phyloP scores from a whole-genome alignment of 2,113 vertebrate genomes.

The Coptodon rendalli region DNA sequence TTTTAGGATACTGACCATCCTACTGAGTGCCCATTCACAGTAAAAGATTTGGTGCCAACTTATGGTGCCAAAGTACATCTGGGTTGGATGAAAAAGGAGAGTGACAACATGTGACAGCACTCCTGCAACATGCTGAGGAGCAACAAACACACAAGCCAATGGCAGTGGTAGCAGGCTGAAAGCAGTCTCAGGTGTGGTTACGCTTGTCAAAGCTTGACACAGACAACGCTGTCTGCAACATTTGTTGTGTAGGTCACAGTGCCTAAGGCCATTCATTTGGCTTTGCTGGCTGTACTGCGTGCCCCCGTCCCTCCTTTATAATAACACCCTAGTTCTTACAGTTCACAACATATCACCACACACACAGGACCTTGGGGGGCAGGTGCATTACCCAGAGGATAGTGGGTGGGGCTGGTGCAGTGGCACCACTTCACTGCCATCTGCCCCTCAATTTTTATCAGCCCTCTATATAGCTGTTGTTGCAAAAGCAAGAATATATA shows the following conservation, averaged over 20 bases:
- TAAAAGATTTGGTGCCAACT: not conserved
- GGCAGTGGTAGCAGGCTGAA: not conserved
- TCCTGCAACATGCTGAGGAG: not conserved
- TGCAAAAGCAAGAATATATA: not conserved
- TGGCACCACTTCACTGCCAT: not conserved
- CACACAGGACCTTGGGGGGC: not conserved
- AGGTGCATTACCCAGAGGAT: not conserved
- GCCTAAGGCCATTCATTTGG: not conserved
- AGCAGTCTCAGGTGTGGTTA: not conserved
- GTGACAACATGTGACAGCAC: not conserved
- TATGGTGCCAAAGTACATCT: not conserved
- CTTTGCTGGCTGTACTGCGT: not conserved
- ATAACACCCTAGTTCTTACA: not conserved
- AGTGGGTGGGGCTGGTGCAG: not conserved
- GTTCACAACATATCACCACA: not conserved
- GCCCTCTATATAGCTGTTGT: not conserved
- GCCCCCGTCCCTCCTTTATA: rapidly evolving
- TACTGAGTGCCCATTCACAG: not conserved
- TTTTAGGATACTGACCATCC: not conserved
- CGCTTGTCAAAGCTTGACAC: not conserved
- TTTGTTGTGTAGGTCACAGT: not conserved
- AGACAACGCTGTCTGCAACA: not conserved
- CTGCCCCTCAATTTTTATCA: not conserved
- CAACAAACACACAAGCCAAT: not conserved
- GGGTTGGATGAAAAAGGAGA: not conserved